Evolutionary conservation across 2,797 vertebrate genomes (phyloP).

Genomic region (Brachyalestes nurse): DNA sequence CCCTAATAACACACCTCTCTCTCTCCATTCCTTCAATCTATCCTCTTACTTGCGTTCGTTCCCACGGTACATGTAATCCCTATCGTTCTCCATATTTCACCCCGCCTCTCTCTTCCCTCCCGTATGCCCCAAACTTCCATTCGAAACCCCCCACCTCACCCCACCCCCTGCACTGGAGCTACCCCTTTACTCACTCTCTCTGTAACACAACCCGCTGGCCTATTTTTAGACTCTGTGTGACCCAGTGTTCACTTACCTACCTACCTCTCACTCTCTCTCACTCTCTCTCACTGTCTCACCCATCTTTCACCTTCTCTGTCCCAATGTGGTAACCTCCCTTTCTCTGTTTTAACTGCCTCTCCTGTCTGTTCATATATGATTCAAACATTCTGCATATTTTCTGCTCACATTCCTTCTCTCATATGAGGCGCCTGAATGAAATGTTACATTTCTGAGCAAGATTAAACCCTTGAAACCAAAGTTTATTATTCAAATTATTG

Average conservation of each 20-base stretch:
- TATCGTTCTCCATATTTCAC: conserved; percentile 48
- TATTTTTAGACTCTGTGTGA: conserved; percentile 76
- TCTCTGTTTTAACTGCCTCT: conserved; percentile 46
- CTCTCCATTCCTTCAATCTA: conserved; percentile 45
- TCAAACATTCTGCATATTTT: not conserved
- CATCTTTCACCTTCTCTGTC: conserved; percentile 21
- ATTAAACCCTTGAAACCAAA: too few species aligned
- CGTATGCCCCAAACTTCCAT: conserved; percentile 49
- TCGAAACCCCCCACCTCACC: conserved; percentile 31
- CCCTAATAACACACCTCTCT: conserved; percentile 25
- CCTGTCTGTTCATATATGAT: conserved; percentile 4
- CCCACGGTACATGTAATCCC: conserved; percentile 60
- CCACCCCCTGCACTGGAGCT: conserved; percentile 50
- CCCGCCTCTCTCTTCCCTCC: conserved; percentile 35
- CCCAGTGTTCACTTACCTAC: conserved; percentile 69
- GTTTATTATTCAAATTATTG: too few species aligned
- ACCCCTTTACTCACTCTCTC: conserved; percentile 56
- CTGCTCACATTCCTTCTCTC: too few species aligned
- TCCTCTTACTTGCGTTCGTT: conserved; percentile 53
- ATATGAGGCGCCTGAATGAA: too few species aligned
- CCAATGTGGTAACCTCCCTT: conserved; percentile 48
- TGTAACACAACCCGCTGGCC: conserved; percentile 73
- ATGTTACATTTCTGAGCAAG: too few species aligned
- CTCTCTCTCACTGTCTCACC: not conserved
- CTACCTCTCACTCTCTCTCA: conserved; percentile 61